These are phyloP conservation scores for Menidia beryllina DNA, from an alignment of 2,113 vertebrate genomes.

Conservation along the genomic window DNA sequence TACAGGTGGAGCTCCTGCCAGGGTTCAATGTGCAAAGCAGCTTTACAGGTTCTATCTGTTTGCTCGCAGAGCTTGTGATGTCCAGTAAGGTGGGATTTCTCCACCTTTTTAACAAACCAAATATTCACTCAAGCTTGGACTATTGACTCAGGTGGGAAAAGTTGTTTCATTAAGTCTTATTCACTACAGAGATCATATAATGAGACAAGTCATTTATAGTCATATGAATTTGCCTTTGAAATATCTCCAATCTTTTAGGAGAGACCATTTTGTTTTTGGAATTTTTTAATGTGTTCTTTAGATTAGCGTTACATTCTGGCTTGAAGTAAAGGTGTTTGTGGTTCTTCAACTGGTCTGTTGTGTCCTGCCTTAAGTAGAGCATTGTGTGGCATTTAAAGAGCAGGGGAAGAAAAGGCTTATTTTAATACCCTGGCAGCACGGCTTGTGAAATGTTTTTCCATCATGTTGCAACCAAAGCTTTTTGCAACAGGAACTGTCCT, in stretches of 20 bases:
- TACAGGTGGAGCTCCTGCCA: constrained; percentile 17
- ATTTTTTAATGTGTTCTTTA: too few species aligned
- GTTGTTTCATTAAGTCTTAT: too few species aligned
- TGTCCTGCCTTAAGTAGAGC: not conserved
- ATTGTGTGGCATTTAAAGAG: not conserved
- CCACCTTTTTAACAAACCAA: constrained; percentile 24
- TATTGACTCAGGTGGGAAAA: not conserved
- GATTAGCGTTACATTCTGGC: too few species aligned
- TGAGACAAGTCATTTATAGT: too few species aligned
- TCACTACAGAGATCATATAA: too few species aligned
- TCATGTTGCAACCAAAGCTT: not conserved
- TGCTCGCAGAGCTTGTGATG: constrained; percentile 20
- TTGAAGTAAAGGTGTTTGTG: not conserved
- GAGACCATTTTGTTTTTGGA: too few species aligned
- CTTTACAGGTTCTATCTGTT: constrained; percentile 1
- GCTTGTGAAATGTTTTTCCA: not conserved
- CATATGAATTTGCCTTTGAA: too few species aligned
- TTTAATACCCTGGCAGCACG: not conserved
- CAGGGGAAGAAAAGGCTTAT: not conserved
- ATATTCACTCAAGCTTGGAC: constrained; percentile 18
- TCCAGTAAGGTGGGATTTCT: constrained; percentile 11
- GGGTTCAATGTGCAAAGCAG: constrained; percentile 41
- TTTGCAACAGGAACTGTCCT: not conserved
- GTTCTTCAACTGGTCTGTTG: too few species aligned
- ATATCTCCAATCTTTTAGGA: too few species aligned